Conservation (phyloP, 1,140 invertebrate genomes). For the Seison nebaliae region DNA sequence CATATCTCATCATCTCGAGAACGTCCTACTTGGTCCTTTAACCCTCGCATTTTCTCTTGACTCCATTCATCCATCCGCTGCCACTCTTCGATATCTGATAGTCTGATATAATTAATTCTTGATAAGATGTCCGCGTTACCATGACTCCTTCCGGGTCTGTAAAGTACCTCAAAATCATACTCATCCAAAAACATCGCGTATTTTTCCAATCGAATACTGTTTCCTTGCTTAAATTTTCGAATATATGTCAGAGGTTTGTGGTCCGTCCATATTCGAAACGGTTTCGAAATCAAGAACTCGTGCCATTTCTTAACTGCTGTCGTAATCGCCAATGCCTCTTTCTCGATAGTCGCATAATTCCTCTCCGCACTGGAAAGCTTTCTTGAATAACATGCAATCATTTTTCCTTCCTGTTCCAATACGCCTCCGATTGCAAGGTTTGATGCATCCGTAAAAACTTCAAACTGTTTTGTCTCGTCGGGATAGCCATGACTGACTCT, state of each 20-base stretch:
- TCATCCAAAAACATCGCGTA: constrained; percentile 31
- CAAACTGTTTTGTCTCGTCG: constrained; percentile 13
- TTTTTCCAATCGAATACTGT: constrained; percentile 17
- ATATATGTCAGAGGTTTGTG: constrained; percentile 8
- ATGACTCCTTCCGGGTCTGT: constrained; percentile 22
- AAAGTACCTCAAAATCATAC: constrained; percentile 25
- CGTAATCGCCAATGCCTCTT: constrained; percentile 17
- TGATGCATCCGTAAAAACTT: constrained; percentile 15
- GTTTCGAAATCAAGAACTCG: constrained; percentile 17
- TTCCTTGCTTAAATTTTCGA: background rate
- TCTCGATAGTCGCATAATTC: constrained; percentile 16
- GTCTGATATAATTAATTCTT: too few species aligned
- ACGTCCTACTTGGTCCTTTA: too few species aligned
- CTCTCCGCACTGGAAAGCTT: constrained; percentile 9
- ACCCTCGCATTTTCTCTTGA: too few species aligned
- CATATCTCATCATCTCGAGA: too few species aligned
- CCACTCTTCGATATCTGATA: too few species aligned
- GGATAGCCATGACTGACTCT: constrained; percentile 14
- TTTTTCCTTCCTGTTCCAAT: constrained; percentile 14
- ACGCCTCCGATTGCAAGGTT: constrained; percentile 14
- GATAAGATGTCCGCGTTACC: constrained; percentile 22
- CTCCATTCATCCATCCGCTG: too few species aligned
- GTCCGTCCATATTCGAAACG: constrained; percentile 9
- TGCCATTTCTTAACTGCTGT: constrained; percentile 16
- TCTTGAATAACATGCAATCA: constrained; percentile 10